Evolutionary conservation across 2,888 invertebrate genomes (phyloP).

Genomic region (Ferdinandea cuprea): DNA sequence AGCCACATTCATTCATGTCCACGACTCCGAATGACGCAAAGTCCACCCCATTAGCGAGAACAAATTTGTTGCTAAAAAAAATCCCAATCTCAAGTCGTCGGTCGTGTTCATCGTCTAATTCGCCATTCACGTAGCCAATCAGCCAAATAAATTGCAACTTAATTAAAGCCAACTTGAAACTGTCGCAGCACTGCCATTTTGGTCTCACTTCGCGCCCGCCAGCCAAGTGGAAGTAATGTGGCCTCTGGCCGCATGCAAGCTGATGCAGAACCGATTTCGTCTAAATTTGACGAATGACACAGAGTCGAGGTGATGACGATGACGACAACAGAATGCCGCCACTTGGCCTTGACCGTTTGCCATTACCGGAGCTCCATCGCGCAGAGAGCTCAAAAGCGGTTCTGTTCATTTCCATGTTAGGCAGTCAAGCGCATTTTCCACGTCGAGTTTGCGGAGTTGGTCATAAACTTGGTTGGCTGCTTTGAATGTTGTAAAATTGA

Average conservation of each 20-base stretch:
- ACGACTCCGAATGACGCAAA: background rate
- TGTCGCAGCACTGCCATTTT: conserved; percentile 31
- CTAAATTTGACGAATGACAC: conserved; percentile 64
- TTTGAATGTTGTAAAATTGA: conserved; percentile 65
- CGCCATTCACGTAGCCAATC: conserved; percentile 55
- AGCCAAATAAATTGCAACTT: conserved; percentile 72
- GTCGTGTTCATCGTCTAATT: conserved; percentile 29
- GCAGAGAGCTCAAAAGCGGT: conserved; percentile 9
- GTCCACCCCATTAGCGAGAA: background rate
- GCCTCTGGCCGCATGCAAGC: conserved; percentile 43
- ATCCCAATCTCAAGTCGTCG: conserved; percentile 8
- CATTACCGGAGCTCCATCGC: background rate
- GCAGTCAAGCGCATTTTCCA: conserved; percentile 41
- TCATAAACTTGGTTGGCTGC: conserved; percentile 60
- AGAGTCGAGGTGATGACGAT: conserved; percentile 42
- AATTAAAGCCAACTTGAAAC: conserved; percentile 59
- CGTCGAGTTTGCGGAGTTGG: conserved; percentile 63
- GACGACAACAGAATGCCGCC: conserved; percentile 47
- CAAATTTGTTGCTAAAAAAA: background rate
- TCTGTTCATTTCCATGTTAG: conserved; percentile 55
- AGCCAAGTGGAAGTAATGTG: conserved; percentile 55
- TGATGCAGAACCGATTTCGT: conserved; percentile 37
- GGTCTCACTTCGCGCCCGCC: conserved; percentile 56
- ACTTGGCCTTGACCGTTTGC: conserved; percentile 71
- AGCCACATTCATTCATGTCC: conserved; percentile 2